Evolutionary conservation across 2,113 vertebrate genomes (phyloP), one percentile per base, ranked within the genome.

Genomic region (Climacteris rufus): DNA sequence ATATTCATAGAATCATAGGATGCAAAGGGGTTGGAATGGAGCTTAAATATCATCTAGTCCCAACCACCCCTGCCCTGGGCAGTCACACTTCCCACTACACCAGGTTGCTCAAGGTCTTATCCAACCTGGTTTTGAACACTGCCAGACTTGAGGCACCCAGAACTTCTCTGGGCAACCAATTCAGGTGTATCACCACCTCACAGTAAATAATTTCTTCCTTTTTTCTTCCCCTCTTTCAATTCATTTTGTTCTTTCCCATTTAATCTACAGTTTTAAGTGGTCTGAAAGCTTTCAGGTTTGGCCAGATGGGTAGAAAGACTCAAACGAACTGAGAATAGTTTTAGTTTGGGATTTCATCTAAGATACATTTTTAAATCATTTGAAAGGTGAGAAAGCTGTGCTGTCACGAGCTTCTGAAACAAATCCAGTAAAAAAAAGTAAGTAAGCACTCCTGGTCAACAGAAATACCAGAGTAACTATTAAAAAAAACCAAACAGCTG

Each of bases 161-260:
- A 33, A 47, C 6, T 9, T 30, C 20, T 13, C 13, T 42, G 42
- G 49, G 25, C 30, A 64, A 18, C 25, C 9, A 0, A 0, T 42
- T 64, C 7, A 35, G 13, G 8, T n/a, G 24, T 17, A 28, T n/a
- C 24, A 63, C 30, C 49, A 54, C 16, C 40, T 25, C 49, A 64
- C 6, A 18, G 15, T 10, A 56, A 40, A 71, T 8, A 40, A 49
- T 64, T 6, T 15, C 40, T 64, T 42, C 13, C 13, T 47, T 18
- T 15, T 21, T 25, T 56, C 60, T 56, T 2, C 8, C 7, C 13
- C 20, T 45, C 30, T 40, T 23, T 35, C 16, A 31, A 42, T 31
- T 49, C 40, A 10, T 74, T 78, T 56, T 27, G 10, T 27, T 61
- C 50, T 63, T 57, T 59, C 28, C 30, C 17, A 45, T 45, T 84